Evolutionary conservation across 2,113 vertebrate genomes (phyloP), one percentile per base, ranked within the genome.

Genomic region (Leptosomus discolor): DNA sequence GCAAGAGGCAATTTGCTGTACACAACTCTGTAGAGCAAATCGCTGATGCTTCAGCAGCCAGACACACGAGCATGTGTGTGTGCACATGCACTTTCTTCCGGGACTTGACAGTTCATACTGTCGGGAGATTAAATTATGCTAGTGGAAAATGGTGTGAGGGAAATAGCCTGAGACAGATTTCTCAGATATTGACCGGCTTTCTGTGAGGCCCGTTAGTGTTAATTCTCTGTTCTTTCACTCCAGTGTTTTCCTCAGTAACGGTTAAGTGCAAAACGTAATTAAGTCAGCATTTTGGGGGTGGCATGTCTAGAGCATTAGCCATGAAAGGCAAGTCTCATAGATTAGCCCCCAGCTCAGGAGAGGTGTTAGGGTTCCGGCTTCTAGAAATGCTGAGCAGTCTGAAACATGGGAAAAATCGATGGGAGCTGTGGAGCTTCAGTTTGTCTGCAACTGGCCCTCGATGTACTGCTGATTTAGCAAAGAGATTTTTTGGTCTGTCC

Each of bases 81-180:
- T 5, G 15, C 81, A 75, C 64, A 48, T 32, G 69, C 73, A 2
- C 51, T 84, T 83, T 80, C 57, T 96, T 75, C 86, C 0, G 0
- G 77, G 88, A 50, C 45, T n/a, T 65, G 80, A 82, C 80, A 82
- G 83, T 37, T 60, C 0, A 0, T 82, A 76, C 88, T 87, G 92
- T 76, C 88, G 87, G 69, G 73, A 95, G 73, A 94, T 95, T 85
- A 76, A 95, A 94, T 88, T 87, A 85, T 53, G 5, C 77, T 34
- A 8, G 43, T 81, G 86, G 86, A 50, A 81, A 92, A 71, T 7
- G 36, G 57, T 57, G 91, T 61, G 89, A 94, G 69, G 84, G 69
- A 96, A 95, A 95, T 89, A 95, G 92, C 57, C 73, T 30, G 77
- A 78, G 96, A 91, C 94, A 92, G 65, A 91, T 91, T 86, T 90